These are phyloP conservation scores for Siniperca obscura DNA, from an alignment of 2,797 vertebrate species.

Conservation along the genomic window DNA sequence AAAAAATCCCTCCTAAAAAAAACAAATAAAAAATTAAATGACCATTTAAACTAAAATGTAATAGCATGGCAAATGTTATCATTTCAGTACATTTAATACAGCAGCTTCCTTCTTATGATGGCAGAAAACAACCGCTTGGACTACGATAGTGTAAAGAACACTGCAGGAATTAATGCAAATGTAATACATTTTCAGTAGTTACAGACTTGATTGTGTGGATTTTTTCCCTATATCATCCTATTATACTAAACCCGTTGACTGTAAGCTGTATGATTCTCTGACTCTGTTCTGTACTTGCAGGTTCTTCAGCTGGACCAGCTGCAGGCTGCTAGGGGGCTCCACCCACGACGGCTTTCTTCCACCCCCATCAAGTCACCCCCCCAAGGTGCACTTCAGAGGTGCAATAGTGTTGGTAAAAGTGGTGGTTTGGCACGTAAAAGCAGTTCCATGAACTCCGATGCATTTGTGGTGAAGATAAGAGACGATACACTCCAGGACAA, in stretches of 20 bases:
- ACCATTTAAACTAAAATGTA: background rate
- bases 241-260: background rate
- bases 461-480: background rate
- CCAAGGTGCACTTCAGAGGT: slow-evolving; percentile 10
- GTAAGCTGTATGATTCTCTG: background rate
- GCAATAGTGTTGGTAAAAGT: background rate
- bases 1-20: background rate
- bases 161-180: background rate
- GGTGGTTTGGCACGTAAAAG: background rate
- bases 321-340: slow-evolving; percentile 56
- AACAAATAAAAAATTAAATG: background rate
- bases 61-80: background rate
- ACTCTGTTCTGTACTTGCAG: slow-evolving; percentile 52
- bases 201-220: background rate
- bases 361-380: slow-evolving; percentile 90
- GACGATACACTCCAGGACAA: background rate
- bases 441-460: slow-evolving; percentile 3
- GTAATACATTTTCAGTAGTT: too few species aligned
- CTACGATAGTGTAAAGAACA: background rate
- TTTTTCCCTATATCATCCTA: background rate
- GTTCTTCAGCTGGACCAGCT: slow-evolving; percentile 88
- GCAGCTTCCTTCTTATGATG: background rate
- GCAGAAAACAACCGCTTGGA: background rate
- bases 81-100: background rate
- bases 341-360: slow-evolving; percentile 89